These are phyloP conservation scores for Pipra filicauda DNA, from an alignment of 2,113 vertebrate genomes.

Conservation along the genomic window DNA sequence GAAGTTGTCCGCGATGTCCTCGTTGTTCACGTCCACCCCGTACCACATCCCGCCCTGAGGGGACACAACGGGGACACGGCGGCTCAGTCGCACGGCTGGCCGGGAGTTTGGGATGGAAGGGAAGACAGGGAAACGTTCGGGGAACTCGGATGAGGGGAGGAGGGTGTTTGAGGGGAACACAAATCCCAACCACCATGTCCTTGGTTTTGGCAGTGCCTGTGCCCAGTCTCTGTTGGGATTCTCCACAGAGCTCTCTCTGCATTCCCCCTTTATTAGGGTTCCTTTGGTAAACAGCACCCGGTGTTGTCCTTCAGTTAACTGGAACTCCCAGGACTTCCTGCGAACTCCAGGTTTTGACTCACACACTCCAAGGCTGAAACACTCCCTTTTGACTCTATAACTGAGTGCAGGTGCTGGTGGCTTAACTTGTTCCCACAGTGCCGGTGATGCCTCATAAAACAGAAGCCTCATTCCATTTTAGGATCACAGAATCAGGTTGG, in stretches of 20 bases:
- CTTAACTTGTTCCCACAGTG: too few species aligned
- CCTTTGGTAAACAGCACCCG: too few species aligned
- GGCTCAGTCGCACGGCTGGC: background rate
- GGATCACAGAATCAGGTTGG: background rate
- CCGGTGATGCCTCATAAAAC: background rate
- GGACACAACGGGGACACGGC: background rate
- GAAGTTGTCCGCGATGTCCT: slow-evolving; percentile 95
- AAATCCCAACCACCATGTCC: background rate
- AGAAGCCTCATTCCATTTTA: background rate
- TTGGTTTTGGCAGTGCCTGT: background rate
- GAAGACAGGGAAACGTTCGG: background rate
- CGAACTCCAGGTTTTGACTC: too few species aligned
- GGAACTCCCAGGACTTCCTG: too few species aligned
- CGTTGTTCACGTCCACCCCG: slow-evolving; percentile 92
- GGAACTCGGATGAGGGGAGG: background rate
- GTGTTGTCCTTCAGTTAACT: too few species aligned
- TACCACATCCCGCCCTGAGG: slow-evolving; percentile 90
- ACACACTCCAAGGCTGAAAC: too few species aligned
- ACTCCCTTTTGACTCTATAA: too few species aligned
- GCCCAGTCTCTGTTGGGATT: too few species aligned
- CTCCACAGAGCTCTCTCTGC: too few species aligned
- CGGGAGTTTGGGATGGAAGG: background rate
- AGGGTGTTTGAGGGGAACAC: background rate
- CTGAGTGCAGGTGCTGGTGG: too few species aligned
- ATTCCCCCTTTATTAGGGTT: too few species aligned